A percentile compares a stretch with the other conserved stretches of the same genome.
Evolutionary conservation across 2,888 invertebrate species (phyloP).

Genomic region (Acanthoscelides obtectus): DNA sequence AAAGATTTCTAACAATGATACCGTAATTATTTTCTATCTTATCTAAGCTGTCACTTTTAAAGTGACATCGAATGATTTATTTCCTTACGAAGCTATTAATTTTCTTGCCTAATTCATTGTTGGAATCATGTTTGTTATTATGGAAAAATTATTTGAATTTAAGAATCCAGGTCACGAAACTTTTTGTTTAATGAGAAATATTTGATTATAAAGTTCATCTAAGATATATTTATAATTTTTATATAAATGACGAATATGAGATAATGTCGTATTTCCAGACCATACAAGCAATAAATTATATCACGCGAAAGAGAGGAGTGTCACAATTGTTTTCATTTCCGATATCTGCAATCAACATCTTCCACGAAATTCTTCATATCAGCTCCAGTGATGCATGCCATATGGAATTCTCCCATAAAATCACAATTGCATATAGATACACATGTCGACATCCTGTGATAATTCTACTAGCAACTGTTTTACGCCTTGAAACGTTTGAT

Average conservation of each 20-base stretch:
- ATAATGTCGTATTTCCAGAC: background rate
- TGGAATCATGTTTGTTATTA: too few species aligned
- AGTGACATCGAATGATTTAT: too few species aligned
- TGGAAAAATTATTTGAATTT: background rate
- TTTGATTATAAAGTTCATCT: background rate
- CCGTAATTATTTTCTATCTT: background rate
- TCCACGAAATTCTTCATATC: background rate
- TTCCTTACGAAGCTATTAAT: too few species aligned
- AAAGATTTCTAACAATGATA: background rate
- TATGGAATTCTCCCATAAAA: background rate
- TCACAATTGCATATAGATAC: background rate
- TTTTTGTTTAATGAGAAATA: background rate
- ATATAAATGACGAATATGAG: background rate
- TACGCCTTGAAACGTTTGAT: too few species aligned
- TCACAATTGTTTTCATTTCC: background rate
- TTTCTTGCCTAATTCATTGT: too few species aligned
- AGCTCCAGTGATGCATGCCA: background rate
- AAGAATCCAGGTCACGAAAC: background rate
- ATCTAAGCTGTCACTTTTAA: too few species aligned
- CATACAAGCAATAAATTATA: background rate
- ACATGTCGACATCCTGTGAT: background rate
- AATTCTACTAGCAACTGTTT: background rate
- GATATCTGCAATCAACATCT: background rate
- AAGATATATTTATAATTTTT: background rate
- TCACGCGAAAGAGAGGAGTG: background rate